phyloP scores from a whole-genome alignment of 2,888 invertebrate species.

The Polyommatus iphigenia region DNA sequence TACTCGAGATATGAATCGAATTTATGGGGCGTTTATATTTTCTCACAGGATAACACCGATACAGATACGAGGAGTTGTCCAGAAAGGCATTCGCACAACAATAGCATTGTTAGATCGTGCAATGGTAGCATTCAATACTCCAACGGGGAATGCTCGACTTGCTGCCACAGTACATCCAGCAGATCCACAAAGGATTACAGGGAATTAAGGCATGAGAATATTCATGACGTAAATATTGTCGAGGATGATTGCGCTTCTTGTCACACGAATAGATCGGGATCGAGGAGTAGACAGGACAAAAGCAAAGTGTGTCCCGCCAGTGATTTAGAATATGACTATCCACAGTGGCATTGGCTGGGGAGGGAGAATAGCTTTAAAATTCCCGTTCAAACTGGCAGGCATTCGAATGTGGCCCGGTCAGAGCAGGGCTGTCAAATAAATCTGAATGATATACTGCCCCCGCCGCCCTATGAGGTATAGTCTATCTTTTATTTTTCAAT shows the following conservation, averaged over 20 bases:
- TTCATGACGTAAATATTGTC: slow-evolving; percentile 67
- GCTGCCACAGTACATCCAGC: slow-evolving; percentile 75
- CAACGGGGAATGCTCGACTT: slow-evolving; percentile 74
- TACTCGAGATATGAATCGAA: slow-evolving; percentile 36
- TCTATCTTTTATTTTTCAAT: slow-evolving; percentile 42
- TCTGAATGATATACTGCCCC: slow-evolving; percentile 84
- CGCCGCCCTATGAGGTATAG: slow-evolving; percentile 80
- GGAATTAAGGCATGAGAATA: slow-evolving; percentile 66
- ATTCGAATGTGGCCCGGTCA: slow-evolving; percentile 73
- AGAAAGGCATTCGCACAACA: slow-evolving; percentile 75
- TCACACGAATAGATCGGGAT: slow-evolving; percentile 74
- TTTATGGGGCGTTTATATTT: slow-evolving; percentile 43
- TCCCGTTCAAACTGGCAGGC: slow-evolving; percentile 72
- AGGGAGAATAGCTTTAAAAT: slow-evolving; percentile 79
- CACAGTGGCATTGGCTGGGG: slow-evolving; percentile 76
- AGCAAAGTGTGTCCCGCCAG: slow-evolving; percentile 73
- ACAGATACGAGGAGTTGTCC: slow-evolving; percentile 70
- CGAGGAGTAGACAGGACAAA: slow-evolving; percentile 74
- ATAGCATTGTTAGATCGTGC: slow-evolving; percentile 75
- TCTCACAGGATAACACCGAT: slow-evolving; percentile 71
- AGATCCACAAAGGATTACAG: slow-evolving; percentile 75
- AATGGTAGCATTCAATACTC: slow-evolving; percentile 76
- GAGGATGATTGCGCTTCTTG: slow-evolving; percentile 73
- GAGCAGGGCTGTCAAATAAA: slow-evolving; percentile 80
- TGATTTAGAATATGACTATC: slow-evolving; percentile 77